Base-by-base conservation (phyloP, 2,888 invertebrate genomes). In the Apamea monoglypha region DNA sequence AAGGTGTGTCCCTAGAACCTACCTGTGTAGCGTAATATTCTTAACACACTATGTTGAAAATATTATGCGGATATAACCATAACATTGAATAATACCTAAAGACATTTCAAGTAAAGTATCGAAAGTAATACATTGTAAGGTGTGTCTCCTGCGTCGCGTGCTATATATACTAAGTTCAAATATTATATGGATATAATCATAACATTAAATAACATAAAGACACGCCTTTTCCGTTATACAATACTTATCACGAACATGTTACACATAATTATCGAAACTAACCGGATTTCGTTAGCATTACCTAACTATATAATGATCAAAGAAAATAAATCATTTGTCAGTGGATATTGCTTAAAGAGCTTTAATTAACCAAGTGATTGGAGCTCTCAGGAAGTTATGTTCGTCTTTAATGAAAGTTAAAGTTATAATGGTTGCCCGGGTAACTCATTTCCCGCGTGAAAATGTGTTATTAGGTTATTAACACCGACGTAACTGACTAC, bases 331-430 rank as follows among this genome's bases (percentile, higher is more conserved):
- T 83, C 74, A 80, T 5, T 66, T 87, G 67, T 80, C 76, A 76
- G 74, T 80, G 85, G 85, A 84, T 74, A 69, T 85, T 85, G 80
- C 84, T n/a, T 21, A 74, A 87, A 47, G 32, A 56, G 29, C 14
- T 71, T 44, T 74, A 81, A 84, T 74, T 74, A 75, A 63, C 66
- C 64, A 64, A 71, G 40, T 66, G 0, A 61, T 61, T 67, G n/a
- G 47, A 74, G 36, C 74, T 63, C 36, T 76, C 29, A 50, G 83
- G 87, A 76, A 80, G 68, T 69, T n/a, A 16, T 63, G 50, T 76
- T 67, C 6, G 61, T 69, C 18, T 84, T 44, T 75, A 80, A 80
- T 63, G 47, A 84, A 80, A 87, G 81, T 80, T 76, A 47, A n/a
- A 47, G 70, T 74, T 76, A 66, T 61, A 66, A 68, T 72, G 44